Evolutionary conservation across 2,113 vertebrate genomes (phyloP), one percentile per base, ranked within the genome.

Genomic region (Callospermophilus lateralis): DNA sequence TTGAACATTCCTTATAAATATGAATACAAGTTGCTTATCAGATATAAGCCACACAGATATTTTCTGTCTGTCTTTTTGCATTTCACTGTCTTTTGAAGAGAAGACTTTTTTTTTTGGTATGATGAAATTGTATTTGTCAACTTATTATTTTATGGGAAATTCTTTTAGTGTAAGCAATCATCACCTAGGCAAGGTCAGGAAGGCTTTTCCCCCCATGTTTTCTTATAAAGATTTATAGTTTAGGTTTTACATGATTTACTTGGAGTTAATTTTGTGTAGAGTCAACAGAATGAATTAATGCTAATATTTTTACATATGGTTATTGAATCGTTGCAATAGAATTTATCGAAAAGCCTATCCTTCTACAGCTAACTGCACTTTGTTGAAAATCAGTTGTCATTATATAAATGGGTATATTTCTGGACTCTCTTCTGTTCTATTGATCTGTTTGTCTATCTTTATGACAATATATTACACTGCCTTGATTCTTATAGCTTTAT

Each of bases 381-480:
- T 76, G 58, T 81, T 73, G 76, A 84, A 93, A 80, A 48, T 68
- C 68, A 61, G 20, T 79, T 68, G 8, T 76, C 34, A 61, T 7
- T 51, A 30, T 87, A 68, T 72, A n/a, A 77, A 76, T 24, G 12
- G 3, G 22, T 67, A 26, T 72, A 30, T 48, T 53, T 80, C 30
- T 85, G 53, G 30, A 80, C 45, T 48, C 16, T 76, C 0, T 87
- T 77, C 68, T 91, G 58, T 81, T 81, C 2, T 3, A 61, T 61
- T 83, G 92, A 91, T 76, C 76, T 73, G 11, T 13, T n/a, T 90
- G 65, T 85, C 53, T 74, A 32, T 67, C 79, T 89, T 93, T 84
- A 78, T 78, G 72, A 93, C 55, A 85, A 81, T 37, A n/a, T 58
- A 81, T 80, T 26, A 34, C 77, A 63, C 4, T 70, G 51, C 45